Percentiles rank a stretch among this genome's conserved stretches.
These are phyloP conservation scores for Drosophila maculinotata DNA, from an alignment of 2,888 invertebrate genomes.

Conservation along the genomic window DNA sequence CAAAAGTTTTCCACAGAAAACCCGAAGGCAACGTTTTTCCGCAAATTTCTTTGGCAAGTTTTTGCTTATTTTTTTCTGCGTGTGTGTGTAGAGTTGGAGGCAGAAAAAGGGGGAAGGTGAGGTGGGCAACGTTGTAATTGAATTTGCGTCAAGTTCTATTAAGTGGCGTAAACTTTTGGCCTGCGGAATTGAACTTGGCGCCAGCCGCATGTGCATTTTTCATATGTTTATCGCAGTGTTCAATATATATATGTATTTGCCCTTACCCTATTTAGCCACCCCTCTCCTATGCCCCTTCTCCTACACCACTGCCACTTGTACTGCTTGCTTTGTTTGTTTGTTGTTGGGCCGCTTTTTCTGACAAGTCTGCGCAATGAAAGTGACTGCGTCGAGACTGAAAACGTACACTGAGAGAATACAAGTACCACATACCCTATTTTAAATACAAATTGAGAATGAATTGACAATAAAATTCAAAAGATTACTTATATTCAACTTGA, in stretches of 20 bases:
- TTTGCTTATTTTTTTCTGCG: constrained; percentile 30
- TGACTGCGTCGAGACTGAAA: constrained; percentile 35
- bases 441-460: not conserved
- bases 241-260: constrained; percentile 57
- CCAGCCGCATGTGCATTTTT: constrained; percentile 76
- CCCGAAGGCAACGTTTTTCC: constrained; percentile 69
- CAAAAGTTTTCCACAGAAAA: constrained; percentile 55
- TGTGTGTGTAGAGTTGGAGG: not conserved
- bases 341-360: constrained; percentile 52
- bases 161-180: constrained; percentile 80
- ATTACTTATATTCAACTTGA: too few relatives aligned
- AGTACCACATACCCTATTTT: too few relatives aligned
- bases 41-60: constrained; percentile 74
- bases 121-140: constrained; percentile 66
- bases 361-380: constrained; percentile 61
- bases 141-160: constrained; percentile 81
- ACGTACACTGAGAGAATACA: constrained; percentile 5
- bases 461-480: too few relatives aligned
- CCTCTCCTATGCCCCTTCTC: not conserved
- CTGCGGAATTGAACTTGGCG: constrained; percentile 72
- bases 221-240: constrained; percentile 79
- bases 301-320: not conserved
- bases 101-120: not conserved
- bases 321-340: constrained; percentile 40
- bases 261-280: not conserved